These are phyloP conservation scores for Ptiloglossa arizonensis DNA, from an alignment of 1,140 invertebrate species.

Conservation along the genomic window DNA sequence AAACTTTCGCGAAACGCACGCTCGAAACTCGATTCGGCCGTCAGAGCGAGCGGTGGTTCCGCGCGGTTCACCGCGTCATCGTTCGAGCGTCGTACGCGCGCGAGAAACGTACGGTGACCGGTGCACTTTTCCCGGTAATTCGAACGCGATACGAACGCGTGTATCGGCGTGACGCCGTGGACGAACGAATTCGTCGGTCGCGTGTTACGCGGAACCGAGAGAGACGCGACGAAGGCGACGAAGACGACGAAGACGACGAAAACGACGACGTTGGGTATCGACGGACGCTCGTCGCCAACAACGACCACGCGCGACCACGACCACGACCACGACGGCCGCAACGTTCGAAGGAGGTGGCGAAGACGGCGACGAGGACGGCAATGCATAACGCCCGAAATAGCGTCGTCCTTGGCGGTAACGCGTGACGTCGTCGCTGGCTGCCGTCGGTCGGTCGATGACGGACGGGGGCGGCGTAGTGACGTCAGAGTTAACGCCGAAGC, in stretches of 20 bases:
- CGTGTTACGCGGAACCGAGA: too few species aligned
- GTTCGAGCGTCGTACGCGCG: not conserved
- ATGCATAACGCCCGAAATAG: slow-evolving; percentile 73
- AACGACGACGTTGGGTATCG: slow-evolving; percentile 4
- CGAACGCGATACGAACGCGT: not conserved
- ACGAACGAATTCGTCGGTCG: too few species aligned
- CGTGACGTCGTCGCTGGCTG: slow-evolving; percentile 74
- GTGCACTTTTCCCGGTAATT: too few species aligned
- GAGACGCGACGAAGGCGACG: too few species aligned
- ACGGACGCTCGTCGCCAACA: slow-evolving; percentile 20
- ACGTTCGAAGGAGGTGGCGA: slow-evolving; percentile 49
- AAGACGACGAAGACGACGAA: too few species aligned
- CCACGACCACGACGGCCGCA: slow-evolving; percentile 61
- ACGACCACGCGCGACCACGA: slow-evolving; percentile 37
- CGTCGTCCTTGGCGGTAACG: slow-evolving; percentile 74
- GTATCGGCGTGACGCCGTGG: slow-evolving; percentile 24
- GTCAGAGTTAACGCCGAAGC: slow-evolving; percentile 65
- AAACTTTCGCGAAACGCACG: not conserved
- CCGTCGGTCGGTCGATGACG: slow-evolving; percentile 76
- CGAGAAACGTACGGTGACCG: too few species aligned
- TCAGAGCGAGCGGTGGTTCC: not conserved
- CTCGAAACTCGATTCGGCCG: slow-evolving; percentile 2
- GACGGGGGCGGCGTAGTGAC: slow-evolving; percentile 77
- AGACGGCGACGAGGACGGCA: slow-evolving; percentile 59
- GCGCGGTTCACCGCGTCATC: slow-evolving; percentile 19